These are phyloP conservation scores for Gavialis gangeticus DNA, from an alignment of 2,113 vertebrate species.

Conservation along the genomic window DNA sequence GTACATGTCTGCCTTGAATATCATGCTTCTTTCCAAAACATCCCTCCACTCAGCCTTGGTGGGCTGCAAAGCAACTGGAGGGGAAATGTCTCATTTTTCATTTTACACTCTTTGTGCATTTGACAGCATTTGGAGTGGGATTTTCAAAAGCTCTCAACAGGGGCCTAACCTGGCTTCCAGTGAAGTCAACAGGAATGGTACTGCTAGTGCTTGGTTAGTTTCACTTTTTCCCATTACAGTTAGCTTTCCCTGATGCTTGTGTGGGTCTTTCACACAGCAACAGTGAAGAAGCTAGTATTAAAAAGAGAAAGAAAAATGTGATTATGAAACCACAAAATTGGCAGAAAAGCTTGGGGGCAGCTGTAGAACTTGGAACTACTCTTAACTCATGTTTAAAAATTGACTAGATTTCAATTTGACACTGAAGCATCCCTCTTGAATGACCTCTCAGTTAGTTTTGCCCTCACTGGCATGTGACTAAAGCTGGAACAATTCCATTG, in stretches of 20 bases:
- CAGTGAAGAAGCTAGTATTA: constrained; percentile 4
- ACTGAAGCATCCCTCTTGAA: background rate
- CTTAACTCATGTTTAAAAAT: background rate
- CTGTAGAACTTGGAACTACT: background rate
- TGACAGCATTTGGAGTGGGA: background rate
- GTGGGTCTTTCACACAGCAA: constrained; percentile 25
- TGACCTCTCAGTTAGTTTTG: background rate
- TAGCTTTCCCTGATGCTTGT: constrained; percentile 19
- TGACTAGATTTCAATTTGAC: background rate
- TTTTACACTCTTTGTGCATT: background rate
- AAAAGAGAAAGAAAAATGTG: background rate
- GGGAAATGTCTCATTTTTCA: background rate
- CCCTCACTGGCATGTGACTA: background rate
- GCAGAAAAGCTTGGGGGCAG: background rate
- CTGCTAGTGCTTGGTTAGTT: constrained; percentile 9
- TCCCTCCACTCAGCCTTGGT: background rate
- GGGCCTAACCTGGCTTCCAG: constrained; percentile 60
- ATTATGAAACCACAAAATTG: background rate
- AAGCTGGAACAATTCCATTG: background rate
- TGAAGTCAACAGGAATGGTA: constrained; percentile 60
- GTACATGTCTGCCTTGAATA: background rate
- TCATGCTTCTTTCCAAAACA: background rate
- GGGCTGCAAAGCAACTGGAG: background rate
- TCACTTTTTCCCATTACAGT: constrained; percentile 9
- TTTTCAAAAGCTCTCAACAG: constrained; percentile 2